Conservation (phyloP, 2,113 vertebrate genomes). For the Eptatretus burgeri region DNA sequence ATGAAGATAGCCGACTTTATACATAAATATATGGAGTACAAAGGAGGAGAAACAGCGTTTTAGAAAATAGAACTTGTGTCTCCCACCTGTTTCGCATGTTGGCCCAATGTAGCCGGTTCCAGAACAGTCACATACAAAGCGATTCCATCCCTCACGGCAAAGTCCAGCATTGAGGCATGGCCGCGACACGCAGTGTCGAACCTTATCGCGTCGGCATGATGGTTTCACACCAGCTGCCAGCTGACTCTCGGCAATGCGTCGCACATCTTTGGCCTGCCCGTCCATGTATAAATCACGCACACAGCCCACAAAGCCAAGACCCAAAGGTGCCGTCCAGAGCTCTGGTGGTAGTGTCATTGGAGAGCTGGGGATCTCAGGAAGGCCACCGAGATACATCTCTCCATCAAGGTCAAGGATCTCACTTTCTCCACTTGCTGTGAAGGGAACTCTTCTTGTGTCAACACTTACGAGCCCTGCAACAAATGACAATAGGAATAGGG, state of each 20-base stretch:
- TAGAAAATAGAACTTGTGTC: neutral
- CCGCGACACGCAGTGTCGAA: conserved; percentile 28
- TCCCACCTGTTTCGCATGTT: conserved; percentile 44
- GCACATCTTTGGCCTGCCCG: conserved; percentile 45
- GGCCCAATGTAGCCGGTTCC: conserved; percentile 44
- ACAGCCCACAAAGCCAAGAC: conserved; percentile 57
- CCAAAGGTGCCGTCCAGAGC: conserved; percentile 46
- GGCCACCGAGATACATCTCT: conserved; percentile 53
- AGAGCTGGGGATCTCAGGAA: conserved; percentile 32
- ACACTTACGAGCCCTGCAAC: conserved; percentile 43
- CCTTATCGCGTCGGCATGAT: conserved; percentile 45
- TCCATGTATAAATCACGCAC: conserved; percentile 60
- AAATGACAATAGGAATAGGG: neutral
- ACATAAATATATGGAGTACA: no score
- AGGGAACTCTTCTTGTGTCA: conserved; percentile 44
- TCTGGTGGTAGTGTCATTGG: conserved; percentile 36
- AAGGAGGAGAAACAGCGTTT: no score
- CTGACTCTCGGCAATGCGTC: conserved; percentile 36
- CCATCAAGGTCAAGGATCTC: conserved; percentile 60
- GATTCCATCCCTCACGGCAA: conserved; percentile 67
- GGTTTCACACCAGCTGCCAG: conserved; percentile 28
- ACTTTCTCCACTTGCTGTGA: conserved; percentile 48
- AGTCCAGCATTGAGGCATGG: conserved; percentile 37
- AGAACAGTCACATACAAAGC: conserved; percentile 50
- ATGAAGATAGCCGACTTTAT: no score